These are phyloP conservation scores for Esox niger DNA, from an alignment of 2,113 vertebrate species.

Conservation along the genomic window DNA sequence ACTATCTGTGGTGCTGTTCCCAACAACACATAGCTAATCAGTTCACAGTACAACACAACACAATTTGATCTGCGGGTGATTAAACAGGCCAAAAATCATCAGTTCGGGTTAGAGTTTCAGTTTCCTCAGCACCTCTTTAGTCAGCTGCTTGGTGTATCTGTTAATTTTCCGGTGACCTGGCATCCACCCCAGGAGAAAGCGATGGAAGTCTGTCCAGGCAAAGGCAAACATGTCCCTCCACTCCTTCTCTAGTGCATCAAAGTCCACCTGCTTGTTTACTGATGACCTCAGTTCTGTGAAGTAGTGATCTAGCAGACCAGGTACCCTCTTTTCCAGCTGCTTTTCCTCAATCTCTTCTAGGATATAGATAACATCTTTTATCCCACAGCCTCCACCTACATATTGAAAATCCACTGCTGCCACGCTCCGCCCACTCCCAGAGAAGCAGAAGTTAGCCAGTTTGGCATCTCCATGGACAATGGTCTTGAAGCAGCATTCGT, in stretches of 20 bases:
- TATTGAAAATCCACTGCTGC: slow-evolving; percentile 78
- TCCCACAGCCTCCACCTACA: slow-evolving; percentile 74
- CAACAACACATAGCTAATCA: too few relatives aligned
- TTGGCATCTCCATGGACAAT: slow-evolving; percentile 75
- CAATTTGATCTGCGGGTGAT: neutral
- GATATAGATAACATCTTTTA: slow-evolving; percentile 74
- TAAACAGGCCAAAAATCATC: neutral
- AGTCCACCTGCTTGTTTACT: slow-evolving; percentile 45
- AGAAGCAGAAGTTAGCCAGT: slow-evolving; percentile 77
- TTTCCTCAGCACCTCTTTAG: slow-evolving; percentile 61
- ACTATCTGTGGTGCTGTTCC: too few relatives aligned
- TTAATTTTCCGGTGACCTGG: slow-evolving; percentile 74
- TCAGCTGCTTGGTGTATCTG: slow-evolving; percentile 65
- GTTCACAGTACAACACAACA: neutral
- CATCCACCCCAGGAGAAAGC: slow-evolving; percentile 75
- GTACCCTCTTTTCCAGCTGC: slow-evolving; percentile 65
- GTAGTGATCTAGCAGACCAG: slow-evolving; percentile 62
- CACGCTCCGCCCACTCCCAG: slow-evolving; percentile 48
- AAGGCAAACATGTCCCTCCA: slow-evolving; percentile 73
- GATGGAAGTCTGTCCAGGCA: slow-evolving; percentile 75
- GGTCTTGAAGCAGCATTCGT: slow-evolving; percentile 65
- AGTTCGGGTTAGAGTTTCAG: slow-evolving; percentile 36
- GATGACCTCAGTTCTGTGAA: slow-evolving; percentile 60
- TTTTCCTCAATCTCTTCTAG: slow-evolving; percentile 69
- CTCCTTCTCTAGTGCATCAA: slow-evolving; percentile 62